Evolutionary conservation across 2,888 invertebrate genomes (phyloP).

Genomic region (Agonopterix heracliana): DNA sequence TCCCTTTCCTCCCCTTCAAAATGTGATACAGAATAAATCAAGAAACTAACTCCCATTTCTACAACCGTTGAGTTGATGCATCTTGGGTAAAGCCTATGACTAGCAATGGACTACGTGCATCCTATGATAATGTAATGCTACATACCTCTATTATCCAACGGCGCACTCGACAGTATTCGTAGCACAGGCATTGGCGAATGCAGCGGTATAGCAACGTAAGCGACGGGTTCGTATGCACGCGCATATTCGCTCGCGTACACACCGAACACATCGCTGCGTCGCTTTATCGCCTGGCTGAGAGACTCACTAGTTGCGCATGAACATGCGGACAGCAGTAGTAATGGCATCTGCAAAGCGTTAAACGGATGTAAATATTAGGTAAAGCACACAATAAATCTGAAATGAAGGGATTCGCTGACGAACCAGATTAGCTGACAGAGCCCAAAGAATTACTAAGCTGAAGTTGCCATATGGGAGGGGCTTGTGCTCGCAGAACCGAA

Average conservation of each 20-base stretch:
- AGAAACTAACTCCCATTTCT: too few species aligned
- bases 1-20: too few species aligned
- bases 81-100: too few species aligned
- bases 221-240: slow-evolving; percentile 43
- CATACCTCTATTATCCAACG: slow-evolving; percentile 13
- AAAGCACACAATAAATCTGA: slow-evolving; percentile 27
- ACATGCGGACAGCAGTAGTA: slow-evolving; percentile 30
- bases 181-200: slow-evolving; percentile 50
- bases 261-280: slow-evolving; percentile 31
- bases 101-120: too few species aligned
- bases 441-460: background rate
- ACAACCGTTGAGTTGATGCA: too few species aligned
- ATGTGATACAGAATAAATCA: too few species aligned
- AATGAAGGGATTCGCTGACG: too few species aligned
- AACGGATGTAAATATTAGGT: slow-evolving; percentile 7
- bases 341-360: background rate
- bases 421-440: too few species aligned
- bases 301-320: slow-evolving; percentile 25
- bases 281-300: slow-evolving; percentile 24
- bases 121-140: too few species aligned
- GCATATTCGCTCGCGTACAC: slow-evolving; percentile 34
- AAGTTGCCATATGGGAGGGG: background rate
- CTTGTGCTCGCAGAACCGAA: too few species aligned
- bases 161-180: slow-evolving; percentile 37
- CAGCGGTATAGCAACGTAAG: slow-evolving; percentile 54